A percentile compares a stretch with the other conserved stretches of the same genome.
These are phyloP conservation scores for Molanna angustata DNA, from an alignment of 2,888 invertebrate genomes.

Conservation along the genomic window DNA sequence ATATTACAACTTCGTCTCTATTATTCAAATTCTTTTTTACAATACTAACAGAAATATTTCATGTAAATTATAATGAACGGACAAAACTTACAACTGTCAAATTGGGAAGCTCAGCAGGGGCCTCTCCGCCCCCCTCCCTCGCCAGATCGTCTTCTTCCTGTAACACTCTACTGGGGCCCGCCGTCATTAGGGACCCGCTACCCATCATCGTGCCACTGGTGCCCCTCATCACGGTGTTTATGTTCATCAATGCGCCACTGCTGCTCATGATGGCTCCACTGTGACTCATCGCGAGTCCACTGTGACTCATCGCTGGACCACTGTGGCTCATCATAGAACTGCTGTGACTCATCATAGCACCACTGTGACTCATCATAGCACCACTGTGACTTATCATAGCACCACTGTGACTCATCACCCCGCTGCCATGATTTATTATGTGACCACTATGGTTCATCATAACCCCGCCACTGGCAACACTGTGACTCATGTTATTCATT, in stretches of 20 bases:
- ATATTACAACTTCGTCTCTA: no score
- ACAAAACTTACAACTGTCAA: conserved; percentile 18
- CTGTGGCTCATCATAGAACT: background rate
- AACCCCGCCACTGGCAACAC: no score
- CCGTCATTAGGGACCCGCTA: no score
- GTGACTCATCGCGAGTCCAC: background rate
- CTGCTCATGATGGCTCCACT: background rate
- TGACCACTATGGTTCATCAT: background rate
- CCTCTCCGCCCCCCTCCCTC: conserved; percentile 68
- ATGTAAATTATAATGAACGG: background rate
- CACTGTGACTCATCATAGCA: background rate
- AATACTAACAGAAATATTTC: no score
- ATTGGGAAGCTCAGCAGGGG: conserved; percentile 56
- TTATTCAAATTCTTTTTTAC: no score
- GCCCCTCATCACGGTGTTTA: background rate
- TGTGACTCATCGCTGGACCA: background rate
- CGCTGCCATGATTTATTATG: no score
- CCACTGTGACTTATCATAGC: background rate
- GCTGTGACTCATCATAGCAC: background rate
- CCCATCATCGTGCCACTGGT: background rate
- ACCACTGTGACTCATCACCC: background rate
- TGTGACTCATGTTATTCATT: no score
- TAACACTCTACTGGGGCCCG: conserved; percentile 37
- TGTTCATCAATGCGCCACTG: background rate
- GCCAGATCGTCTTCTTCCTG: conserved; percentile 42